Evolutionary conservation across 2,797 vertebrate genomes (phyloP).

Genomic region (Champsocephalus esox): DNA sequence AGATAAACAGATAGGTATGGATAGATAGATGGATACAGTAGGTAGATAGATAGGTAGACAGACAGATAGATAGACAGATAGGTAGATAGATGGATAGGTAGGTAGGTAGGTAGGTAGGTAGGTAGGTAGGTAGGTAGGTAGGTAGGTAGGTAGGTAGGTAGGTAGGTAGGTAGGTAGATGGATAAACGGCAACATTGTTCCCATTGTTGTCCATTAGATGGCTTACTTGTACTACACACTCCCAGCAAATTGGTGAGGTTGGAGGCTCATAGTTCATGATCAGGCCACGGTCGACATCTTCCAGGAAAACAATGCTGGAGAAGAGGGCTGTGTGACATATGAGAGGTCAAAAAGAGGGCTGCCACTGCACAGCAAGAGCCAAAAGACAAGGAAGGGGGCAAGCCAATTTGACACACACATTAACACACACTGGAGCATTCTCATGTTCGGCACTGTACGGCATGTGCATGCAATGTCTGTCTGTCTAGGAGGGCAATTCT

Average conservation of each 20-base stretch:
- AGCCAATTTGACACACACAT: constrained; percentile 54
- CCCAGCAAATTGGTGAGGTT: constrained; percentile 24
- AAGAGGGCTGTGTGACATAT: constrained; percentile 66
- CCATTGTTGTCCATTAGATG: constrained; percentile 83
- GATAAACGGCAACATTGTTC: constrained; percentile 52
- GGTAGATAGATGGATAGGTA: too few species aligned
- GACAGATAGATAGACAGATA: too few species aligned
- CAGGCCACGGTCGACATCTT: constrained; percentile 64
- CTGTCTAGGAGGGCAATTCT: constrained; percentile 2
- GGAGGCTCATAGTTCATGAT: constrained; percentile 67
- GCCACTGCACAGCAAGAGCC: constrained; percentile 57
- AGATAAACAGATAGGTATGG: too few species aligned
- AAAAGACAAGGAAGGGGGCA: constrained; percentile 56
- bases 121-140: constrained; percentile 39
- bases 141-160: constrained; percentile 29
- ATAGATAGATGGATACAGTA: too few species aligned
- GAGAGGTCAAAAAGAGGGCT: constrained; percentile 74
- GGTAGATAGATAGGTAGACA: too few species aligned
- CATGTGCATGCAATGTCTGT: constrained; percentile 14
- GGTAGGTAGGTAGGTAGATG: constrained; percentile 17
- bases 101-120: constrained; percentile 1
- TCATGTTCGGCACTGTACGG: constrained; percentile 2
- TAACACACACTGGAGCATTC: constrained; percentile 17
- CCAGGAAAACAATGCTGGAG: constrained; percentile 71
- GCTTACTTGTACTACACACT: constrained; percentile 83